Conservation (phyloP, 2,113 vertebrate genomes). For the Panthera leo region DNA sequence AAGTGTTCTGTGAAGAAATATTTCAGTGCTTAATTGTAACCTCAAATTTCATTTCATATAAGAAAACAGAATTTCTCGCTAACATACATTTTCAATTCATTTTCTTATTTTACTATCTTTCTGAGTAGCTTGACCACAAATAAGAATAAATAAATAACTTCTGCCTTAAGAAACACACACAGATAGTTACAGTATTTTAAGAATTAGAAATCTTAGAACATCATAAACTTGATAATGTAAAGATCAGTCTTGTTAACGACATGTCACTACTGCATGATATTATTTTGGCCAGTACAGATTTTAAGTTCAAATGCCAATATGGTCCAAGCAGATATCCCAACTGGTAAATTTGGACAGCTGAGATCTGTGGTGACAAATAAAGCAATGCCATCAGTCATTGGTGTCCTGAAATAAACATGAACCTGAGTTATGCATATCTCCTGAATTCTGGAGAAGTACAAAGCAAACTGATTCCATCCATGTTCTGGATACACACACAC, state of each 20-base stretch:
- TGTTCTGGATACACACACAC: neutral
- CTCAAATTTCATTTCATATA: neutral
- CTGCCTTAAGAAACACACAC: neutral
- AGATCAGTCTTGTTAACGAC: neutral
- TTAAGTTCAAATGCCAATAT: neutral
- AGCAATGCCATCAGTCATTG: neutral
- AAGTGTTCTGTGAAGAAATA: neutral
- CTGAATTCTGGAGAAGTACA: neutral
- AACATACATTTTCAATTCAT: neutral
- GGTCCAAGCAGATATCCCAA: neutral
- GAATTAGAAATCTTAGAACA: neutral
- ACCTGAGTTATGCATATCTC: neutral
- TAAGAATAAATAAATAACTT: neutral
- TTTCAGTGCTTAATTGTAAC: neutral
- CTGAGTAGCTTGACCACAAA: neutral
- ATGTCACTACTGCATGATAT: neutral
- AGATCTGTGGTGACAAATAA: neutral
- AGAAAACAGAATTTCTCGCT: neutral
- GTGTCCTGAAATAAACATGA: neutral
- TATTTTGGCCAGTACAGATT: neutral
- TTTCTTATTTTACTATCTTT: neutral
- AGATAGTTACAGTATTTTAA: neutral
- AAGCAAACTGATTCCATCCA: neutral
- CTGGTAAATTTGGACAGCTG: neutral
- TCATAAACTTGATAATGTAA: neutral